These are phyloP conservation scores for Drosophila mercatorum DNA, from an alignment of 2,888 invertebrate genomes.

Conservation along the genomic window DNA sequence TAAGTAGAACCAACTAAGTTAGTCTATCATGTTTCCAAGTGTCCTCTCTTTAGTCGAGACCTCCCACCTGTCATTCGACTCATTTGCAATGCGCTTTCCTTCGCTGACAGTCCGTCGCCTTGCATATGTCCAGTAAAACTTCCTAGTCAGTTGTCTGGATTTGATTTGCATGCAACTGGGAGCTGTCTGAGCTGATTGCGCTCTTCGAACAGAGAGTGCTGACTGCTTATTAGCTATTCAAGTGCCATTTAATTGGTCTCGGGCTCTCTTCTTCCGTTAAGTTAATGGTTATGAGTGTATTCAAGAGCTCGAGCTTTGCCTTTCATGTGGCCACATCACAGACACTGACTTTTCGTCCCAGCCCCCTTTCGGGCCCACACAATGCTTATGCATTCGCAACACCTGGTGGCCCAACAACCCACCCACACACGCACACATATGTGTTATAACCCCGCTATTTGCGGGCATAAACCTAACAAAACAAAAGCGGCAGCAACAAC, in stretches of 20 bases:
- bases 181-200: neutral
- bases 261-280: neutral
- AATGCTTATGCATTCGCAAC: conserved; percentile 23
- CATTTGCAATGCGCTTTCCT: neutral
- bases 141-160: neutral
- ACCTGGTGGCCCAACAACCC: conserved; percentile 20
- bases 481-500: conserved; percentile 64
- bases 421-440: conserved; percentile 1
- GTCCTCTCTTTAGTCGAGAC: too few species aligned
- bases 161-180: neutral
- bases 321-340: conserved; percentile 40
- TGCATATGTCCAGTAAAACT: neutral
- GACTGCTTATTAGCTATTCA: conserved; percentile 14
- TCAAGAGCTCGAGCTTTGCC: conserved; percentile 38
- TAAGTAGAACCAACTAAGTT: neutral
- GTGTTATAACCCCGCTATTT: conserved; percentile 21
- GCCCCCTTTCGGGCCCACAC: neutral
- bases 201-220: neutral
- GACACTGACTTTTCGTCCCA: conserved; percentile 1
- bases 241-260: neutral
- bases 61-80: neutral
- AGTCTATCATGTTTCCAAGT: neutral
- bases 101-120: neutral
- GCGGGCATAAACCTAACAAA: conserved; percentile 33
- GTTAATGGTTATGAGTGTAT: conserved; percentile 33